Evolutionary conservation across 2,113 vertebrate genomes (phyloP).

Genomic region (Mus pahari): DNA sequence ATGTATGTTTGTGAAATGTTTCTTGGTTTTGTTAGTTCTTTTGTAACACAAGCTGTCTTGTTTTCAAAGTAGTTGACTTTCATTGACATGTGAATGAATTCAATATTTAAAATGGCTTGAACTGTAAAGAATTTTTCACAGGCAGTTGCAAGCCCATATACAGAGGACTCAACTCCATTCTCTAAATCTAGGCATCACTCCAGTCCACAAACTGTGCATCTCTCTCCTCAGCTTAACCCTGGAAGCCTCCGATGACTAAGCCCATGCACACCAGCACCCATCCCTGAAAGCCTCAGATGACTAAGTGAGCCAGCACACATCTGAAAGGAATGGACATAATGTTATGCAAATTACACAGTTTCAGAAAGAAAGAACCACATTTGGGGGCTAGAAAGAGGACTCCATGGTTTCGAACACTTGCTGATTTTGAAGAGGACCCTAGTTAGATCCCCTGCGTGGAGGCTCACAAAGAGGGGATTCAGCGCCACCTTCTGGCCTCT

Average conservation of each 20-base stretch:
- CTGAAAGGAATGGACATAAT: neutral
- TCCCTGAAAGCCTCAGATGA: neutral
- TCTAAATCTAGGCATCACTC: neutral
- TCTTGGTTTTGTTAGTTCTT: neutral
- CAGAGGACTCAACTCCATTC: neutral
- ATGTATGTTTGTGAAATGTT: neutral
- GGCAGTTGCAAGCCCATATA: constrained; percentile 9
- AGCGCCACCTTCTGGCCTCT: neutral
- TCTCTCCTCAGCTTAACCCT: neutral
- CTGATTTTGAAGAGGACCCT: neutral
- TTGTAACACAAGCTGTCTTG: neutral
- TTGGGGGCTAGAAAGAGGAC: neutral
- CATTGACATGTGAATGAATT: neutral
- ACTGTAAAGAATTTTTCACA: neutral
- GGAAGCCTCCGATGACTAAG: neutral
- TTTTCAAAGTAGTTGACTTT: neutral
- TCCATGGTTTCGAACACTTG: neutral
- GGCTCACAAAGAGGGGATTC: neutral
- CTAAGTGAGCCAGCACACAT: neutral
- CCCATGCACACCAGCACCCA: neutral
- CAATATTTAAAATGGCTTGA: neutral
- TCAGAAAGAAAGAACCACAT: neutral
- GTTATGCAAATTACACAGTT: neutral
- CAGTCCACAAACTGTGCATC: neutral
- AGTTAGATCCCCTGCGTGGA: neutral